Evolutionary conservation across 2,113 vertebrate genomes (phyloP), one percentile per base, ranked within the genome.

Genomic region (Taurulus bubalis): DNA sequence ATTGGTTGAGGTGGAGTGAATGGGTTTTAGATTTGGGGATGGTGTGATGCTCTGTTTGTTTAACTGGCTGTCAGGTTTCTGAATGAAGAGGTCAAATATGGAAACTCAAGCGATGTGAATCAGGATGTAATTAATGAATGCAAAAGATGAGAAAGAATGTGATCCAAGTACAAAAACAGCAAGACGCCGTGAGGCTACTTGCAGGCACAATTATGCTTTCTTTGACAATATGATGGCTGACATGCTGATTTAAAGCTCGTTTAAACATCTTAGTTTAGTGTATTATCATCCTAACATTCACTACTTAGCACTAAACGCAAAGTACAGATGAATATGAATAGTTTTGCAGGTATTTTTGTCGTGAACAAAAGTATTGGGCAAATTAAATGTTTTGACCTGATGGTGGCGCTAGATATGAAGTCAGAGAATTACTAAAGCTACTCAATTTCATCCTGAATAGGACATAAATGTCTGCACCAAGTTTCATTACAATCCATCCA

Each of bases 11-110:
- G 83, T 82, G 80, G 38, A 87, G 80, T 75, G 90, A 90, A 88
- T 91, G 84, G 80, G 60, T 88, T 49, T 49, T 20, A 88, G 83
- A 87, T 87, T 78, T 77, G 84, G 80, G 80, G 83, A 79, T 60
- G 72, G 85, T 28, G 79, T 65, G 65, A 77, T 71, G 75, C 88
- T 85, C 84, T 74, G 87, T 90, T 91, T 89, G 96, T 96, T 95
- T 95, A 96, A 96, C 94, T 93, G 94, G 95, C 95, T 96, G 87
- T 95, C 95, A 96, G 94, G 94, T 93, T 91, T 94, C 93, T 95
- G 92, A 93, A 79, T 90, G 92, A 94, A 94, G 94, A 94, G 95
- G 94, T 96, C 95, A 90, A 24, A 88, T 45, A 53, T 79, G 70
- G 67, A 68, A 66, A 85, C 28, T 70, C 12, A 2, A 34, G 45